Base-by-base conservation (phyloP, 2,797 vertebrate species). In the Todus mexicanus region DNA sequence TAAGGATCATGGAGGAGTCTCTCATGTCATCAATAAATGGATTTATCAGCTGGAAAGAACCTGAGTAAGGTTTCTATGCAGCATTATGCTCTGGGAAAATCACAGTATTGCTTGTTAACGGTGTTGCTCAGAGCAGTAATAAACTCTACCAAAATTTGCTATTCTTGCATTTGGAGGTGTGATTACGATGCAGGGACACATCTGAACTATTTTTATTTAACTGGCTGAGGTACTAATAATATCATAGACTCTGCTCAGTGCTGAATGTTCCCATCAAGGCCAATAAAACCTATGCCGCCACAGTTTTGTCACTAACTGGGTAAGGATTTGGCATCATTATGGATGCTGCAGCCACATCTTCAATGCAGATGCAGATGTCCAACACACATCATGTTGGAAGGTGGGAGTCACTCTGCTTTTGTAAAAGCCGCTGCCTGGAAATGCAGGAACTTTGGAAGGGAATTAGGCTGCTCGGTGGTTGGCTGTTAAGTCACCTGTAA, bases 131-230 rank as follows among this genome's bases (percentile, higher is more conserved):
- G 82, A 95, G 79, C 87, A 86, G 91, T 60, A 76, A 94, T 89
- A 94, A 93, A 89, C 66, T 78, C 61, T 23, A 89, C 35, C 40
- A 85, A 86, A 90, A 95, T 64, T 8, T 76, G 76, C 92, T 87
- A 35, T 80, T 83, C 93, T 78, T 94, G 91, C 77, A 93, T 79
- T 88, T 87, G 66, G 92, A 93, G 66, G 81, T 81, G 85, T 90
- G 83, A 92, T 78, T 86, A 70, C 83, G 86, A 83, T 64, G 57
- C 40, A 42, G 72, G 54, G 42, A 75, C 31, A 75, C 40, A 61
- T 81, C 71, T 91, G 83, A 88, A 75, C 70, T 75, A 82, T 48
- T 94, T 90, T 73, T 91, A 60, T 70, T 92, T 89, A 86, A 90
- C 76, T 81, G 80, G 51, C 35, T 91, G 76, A 93, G 76, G 76